These are phyloP conservation scores for Bradypus variegatus DNA, from an alignment of 2,797 vertebrate genomes.

Conservation along the genomic window DNA sequence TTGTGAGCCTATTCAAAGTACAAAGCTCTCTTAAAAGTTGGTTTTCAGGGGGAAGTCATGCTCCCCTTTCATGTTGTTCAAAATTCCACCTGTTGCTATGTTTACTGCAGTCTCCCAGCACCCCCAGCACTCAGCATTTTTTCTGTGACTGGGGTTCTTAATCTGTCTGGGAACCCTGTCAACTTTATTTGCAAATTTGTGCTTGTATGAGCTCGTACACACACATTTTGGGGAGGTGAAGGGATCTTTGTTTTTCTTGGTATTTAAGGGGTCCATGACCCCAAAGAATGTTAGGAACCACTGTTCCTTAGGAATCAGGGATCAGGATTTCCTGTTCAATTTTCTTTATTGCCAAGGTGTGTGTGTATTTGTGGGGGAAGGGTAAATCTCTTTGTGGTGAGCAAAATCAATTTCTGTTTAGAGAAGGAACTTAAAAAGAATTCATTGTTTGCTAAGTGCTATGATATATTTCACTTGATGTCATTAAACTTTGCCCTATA, in stretches of 20 bases:
- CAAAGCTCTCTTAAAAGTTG: background rate
- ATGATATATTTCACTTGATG: background rate
- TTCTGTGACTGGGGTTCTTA: background rate
- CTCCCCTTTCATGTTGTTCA: background rate
- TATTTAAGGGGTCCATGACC: background rate
- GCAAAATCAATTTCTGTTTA: slow-evolving; percentile 22
- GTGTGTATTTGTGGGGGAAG: background rate
- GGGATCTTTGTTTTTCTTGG: background rate
- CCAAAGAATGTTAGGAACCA: background rate
- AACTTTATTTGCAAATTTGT: background rate
- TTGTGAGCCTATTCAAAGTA: background rate
- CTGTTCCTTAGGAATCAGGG: background rate
- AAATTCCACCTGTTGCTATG: background rate
- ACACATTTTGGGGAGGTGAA: background rate
- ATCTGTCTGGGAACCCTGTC: background rate
- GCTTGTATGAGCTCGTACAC: background rate
- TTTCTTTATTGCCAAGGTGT: background rate
- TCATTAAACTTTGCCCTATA: background rate
- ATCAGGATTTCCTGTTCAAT: background rate
- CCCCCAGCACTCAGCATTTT: background rate
- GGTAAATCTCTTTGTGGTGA: background rate
- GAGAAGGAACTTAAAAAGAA: background rate
- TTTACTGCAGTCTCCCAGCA: background rate
- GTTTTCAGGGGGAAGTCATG: slow-evolving; percentile 1
- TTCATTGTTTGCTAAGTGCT: background rate